Evolutionary conservation across 2,113 vertebrate species (phyloP).

Genomic region (Strix aluco): DNA sequence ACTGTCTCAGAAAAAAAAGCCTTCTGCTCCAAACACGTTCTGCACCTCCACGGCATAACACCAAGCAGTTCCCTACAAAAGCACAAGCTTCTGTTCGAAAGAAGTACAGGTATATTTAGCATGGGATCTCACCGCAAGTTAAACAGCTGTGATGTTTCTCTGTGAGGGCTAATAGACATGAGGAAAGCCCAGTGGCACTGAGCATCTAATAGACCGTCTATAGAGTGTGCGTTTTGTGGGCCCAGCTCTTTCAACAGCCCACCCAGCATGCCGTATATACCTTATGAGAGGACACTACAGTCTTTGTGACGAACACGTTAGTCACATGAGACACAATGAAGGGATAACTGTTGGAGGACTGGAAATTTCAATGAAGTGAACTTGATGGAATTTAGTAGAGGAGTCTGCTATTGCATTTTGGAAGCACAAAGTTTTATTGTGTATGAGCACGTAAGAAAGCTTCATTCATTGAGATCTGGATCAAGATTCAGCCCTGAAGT

Average conservation of each 20-base stretch:
- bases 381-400: background rate
- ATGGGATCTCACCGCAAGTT: background rate
- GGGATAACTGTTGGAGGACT: background rate
- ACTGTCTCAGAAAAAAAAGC: background rate
- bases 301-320: background rate
- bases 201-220: background rate
- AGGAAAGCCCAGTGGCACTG: background rate
- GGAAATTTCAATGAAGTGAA: background rate
- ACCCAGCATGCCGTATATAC: background rate
- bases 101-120: background rate
- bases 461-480: background rate
- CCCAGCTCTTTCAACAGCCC: background rate
- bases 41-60: background rate
- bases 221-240: background rate
- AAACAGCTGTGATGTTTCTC: background rate
- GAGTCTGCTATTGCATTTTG: background rate
- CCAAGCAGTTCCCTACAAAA: background rate
- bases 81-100: background rate
- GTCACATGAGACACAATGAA: background rate
- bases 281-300: background rate
- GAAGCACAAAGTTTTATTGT: background rate
- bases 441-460: background rate
- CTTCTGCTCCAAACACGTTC: background rate
- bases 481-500: background rate
- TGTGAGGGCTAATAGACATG: background rate